Conservation (phyloP, 35 echinoderm and acorn worm species). For the Heliocidaris tuberculata region DNA sequence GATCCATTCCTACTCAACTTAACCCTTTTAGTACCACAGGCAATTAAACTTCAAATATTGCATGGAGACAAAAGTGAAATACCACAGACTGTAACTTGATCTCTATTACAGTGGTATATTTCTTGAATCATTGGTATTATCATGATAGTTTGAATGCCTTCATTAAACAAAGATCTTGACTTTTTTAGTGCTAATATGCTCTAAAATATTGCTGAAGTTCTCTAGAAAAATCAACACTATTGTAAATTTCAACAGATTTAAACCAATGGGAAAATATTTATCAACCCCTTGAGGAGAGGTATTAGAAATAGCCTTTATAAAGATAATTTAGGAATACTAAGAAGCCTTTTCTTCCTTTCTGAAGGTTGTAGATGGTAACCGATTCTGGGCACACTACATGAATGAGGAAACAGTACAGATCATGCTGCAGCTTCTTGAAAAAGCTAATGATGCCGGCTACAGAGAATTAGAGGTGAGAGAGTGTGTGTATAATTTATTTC, state of each 20-base stretch:
- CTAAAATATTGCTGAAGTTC: too few relatives aligned
- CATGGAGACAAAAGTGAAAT: not conserved
- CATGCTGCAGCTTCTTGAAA: constrained; percentile 57
- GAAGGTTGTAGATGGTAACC: constrained; percentile 93
- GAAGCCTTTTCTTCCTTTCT: constrained; percentile 20
- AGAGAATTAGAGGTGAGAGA: constrained; percentile 52
- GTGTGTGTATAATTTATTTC: not conserved
- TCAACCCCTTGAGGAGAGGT: too few relatives aligned
- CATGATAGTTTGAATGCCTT: not conserved
- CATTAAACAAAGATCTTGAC: not conserved
- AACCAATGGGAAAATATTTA: too few relatives aligned
- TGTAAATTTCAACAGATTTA: too few relatives aligned
- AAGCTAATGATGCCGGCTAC: constrained; percentile 50
- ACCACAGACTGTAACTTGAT: not conserved
- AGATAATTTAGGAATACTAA: not conserved
- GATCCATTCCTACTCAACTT: not conserved
- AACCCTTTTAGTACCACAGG: not conserved
- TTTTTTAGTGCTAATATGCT: too few relatives aligned
- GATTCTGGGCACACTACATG: constrained; percentile 85
- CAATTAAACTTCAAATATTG: not conserved
- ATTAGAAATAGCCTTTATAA: too few relatives aligned
- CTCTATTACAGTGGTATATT: not conserved
- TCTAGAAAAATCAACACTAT: too few relatives aligned
- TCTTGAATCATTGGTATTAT: not conserved
- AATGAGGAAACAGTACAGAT: constrained; percentile 51